Evolutionary conservation across 2,888 invertebrate genomes (phyloP).

Genomic region (Tuberolachnus salignus): DNA sequence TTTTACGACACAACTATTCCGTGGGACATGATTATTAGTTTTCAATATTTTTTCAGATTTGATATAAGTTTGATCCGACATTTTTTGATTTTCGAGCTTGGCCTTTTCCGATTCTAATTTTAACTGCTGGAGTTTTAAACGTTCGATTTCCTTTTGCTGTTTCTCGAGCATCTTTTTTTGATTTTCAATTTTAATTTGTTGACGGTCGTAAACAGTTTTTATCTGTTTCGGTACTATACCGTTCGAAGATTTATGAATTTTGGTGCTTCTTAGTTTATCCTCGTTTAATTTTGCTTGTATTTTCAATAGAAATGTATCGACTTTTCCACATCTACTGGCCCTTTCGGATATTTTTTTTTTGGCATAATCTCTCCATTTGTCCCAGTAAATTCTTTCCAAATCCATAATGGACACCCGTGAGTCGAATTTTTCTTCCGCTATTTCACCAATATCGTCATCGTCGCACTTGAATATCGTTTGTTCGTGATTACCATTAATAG

Average conservation of each 20-base stretch:
- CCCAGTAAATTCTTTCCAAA: constrained; percentile 39
- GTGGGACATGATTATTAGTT: not conserved
- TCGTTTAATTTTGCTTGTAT: constrained; percentile 32
- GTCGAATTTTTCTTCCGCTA: not conserved
- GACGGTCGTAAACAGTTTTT: constrained; percentile 11
- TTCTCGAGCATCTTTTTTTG: constrained; percentile 46
- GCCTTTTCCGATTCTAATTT: constrained; percentile 49
- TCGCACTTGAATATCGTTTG: not conserved
- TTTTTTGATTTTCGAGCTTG: constrained; percentile 33
- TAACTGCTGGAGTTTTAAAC: constrained; percentile 36
- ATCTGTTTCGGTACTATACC: not conserved
- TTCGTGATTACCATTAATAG: not conserved
- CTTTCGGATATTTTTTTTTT: not conserved
- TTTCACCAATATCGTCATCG: not conserved
- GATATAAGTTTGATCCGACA: not conserved
- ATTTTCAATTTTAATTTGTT: constrained; percentile 35
- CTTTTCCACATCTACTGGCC: constrained; percentile 7
- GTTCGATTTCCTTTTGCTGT: constrained; percentile 43
- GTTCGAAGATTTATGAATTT: not conserved
- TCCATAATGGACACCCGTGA: not conserved
- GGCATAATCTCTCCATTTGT: constrained; percentile 31
- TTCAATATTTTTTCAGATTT: constrained; percentile 17
- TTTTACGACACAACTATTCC: not conserved
- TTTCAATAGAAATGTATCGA: constrained; percentile 27
- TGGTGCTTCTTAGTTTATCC: not conserved